phyloP scores from a whole-genome alignment of 2,797 vertebrate genomes.

The Acrocephalus scirpaceus region DNA sequence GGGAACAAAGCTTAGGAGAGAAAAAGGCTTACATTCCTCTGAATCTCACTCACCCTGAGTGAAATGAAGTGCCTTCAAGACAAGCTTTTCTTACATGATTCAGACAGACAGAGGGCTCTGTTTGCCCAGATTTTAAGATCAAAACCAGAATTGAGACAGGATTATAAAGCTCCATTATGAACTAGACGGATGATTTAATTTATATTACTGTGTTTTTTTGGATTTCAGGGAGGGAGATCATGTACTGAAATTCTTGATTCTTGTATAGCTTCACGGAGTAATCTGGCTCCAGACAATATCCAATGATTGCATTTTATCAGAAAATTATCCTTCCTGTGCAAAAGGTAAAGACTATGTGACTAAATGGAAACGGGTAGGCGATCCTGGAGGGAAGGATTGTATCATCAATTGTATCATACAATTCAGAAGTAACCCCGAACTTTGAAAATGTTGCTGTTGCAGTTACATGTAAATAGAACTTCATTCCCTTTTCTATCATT shows the following conservation, averaged over 20 bases:
- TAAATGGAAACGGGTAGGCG: neutral
- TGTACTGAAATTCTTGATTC: neutral
- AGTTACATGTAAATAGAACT: neutral
- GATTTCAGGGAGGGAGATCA: neutral
- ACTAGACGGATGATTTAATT: neutral
- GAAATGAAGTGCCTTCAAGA: neutral
- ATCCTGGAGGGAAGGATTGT: neutral
- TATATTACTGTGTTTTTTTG: neutral
- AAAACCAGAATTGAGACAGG: neutral
- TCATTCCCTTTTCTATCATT: neutral
- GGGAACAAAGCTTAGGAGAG: neutral
- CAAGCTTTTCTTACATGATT: neutral
- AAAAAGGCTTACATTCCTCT: neutral
- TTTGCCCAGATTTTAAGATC: slow-evolving; percentile 16
- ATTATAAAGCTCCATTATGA: neutral
- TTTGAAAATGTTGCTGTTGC: neutral
- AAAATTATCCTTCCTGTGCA: neutral
- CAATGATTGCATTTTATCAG: neutral
- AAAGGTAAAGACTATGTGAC: neutral
- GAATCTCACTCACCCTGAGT: neutral
- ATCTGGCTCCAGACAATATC: neutral
- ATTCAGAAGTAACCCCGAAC: neutral
- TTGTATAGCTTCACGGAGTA: neutral
- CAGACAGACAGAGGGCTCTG: slow-evolving; percentile 39
- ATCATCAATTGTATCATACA: too few relatives aligned